Evolutionary conservation across 2,797 vertebrate genomes (phyloP).

Genomic region (Danio tinwini): DNA sequence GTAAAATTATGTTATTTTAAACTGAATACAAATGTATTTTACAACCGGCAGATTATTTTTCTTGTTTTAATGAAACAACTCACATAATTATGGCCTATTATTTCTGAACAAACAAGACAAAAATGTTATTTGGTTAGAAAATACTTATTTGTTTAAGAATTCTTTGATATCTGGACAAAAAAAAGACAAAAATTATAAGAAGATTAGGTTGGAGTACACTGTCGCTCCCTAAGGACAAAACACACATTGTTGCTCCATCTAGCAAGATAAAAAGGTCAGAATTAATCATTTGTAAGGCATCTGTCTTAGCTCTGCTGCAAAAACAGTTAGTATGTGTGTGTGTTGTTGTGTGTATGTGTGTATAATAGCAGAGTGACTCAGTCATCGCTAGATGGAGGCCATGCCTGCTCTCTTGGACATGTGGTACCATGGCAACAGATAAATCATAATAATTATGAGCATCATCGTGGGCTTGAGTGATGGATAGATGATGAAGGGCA

Average conservation of each 20-base stretch:
- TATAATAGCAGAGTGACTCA: constrained; percentile 46
- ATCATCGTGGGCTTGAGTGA: constrained; percentile 46
- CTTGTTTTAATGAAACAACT: too few species aligned
- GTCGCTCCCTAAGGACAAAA: not conserved
- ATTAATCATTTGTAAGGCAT: constrained; percentile 30
- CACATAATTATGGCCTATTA: too few species aligned
- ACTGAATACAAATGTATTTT: too few species aligned
- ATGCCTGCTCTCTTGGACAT: constrained; percentile 36
- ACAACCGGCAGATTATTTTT: too few species aligned
- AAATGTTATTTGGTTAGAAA: too few species aligned
- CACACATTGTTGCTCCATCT: constrained; percentile 17
- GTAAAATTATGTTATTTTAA: too few species aligned
- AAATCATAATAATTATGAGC: constrained; percentile 57
- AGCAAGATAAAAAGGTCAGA: constrained; percentile 27
- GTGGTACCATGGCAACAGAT: constrained; percentile 49
- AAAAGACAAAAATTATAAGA: too few species aligned
- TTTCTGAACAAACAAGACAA: too few species aligned
- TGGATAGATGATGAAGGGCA: constrained; percentile 35
- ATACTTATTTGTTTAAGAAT: too few species aligned
- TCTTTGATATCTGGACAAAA: too few species aligned
- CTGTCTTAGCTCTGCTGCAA: constrained; percentile 7
- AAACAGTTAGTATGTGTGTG: constrained; percentile 24
- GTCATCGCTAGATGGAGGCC: constrained; percentile 42
- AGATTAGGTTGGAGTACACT: not conserved
- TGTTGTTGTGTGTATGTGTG: constrained; percentile 5